These are phyloP conservation scores for Hypselothyrea guttata DNA, from an alignment of 2,888 invertebrate species.

Conservation along the genomic window DNA sequence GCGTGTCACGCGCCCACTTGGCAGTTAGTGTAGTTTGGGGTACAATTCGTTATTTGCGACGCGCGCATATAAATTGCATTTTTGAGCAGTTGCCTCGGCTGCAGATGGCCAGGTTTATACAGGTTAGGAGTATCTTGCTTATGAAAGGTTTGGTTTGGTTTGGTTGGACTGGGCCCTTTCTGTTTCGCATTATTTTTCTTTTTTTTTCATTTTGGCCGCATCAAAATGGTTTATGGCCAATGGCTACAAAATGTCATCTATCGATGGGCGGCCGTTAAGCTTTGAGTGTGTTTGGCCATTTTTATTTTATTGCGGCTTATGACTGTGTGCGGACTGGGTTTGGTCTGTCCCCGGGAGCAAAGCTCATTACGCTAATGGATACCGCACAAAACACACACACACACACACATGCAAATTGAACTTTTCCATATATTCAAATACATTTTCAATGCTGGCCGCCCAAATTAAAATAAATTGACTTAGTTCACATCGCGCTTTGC, in stretches of 20 bases:
- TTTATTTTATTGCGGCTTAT: slow-evolving; percentile 57
- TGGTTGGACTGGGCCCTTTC: not conserved
- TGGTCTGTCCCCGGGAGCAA: slow-evolving; percentile 40
- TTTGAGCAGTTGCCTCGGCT: slow-evolving; percentile 61
- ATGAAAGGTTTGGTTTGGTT: slow-evolving; percentile 25
- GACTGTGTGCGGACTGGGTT: slow-evolving; percentile 22
- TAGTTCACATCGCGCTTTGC: slow-evolving; percentile 47
- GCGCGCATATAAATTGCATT: slow-evolving; percentile 72
- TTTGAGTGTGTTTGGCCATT: slow-evolving; percentile 57
- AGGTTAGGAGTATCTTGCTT: no score
- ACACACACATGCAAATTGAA: slow-evolving; percentile 1
- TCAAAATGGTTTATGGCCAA: slow-evolving; percentile 72
- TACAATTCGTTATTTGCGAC: slow-evolving; percentile 70
- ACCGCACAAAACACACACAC: slow-evolving; percentile 14
- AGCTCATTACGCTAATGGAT: slow-evolving; percentile 74
- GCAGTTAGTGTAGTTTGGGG: slow-evolving; percentile 72
- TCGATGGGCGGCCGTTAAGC: slow-evolving; percentile 71
- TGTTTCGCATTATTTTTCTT: slow-evolving; percentile 4
- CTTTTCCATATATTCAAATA: slow-evolving; percentile 1
- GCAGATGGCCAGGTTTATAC: slow-evolving; percentile 45
- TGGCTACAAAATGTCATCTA: slow-evolving; percentile 70
- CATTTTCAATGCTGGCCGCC: slow-evolving; percentile 19
- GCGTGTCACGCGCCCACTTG: slow-evolving; percentile 18
- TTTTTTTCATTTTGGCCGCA: slow-evolving; percentile 26
- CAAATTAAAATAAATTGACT: slow-evolving; percentile 74